Evolutionary conservation across 2,113 vertebrate species (phyloP).

Genomic region (Oncorhynchus keta): DNA sequence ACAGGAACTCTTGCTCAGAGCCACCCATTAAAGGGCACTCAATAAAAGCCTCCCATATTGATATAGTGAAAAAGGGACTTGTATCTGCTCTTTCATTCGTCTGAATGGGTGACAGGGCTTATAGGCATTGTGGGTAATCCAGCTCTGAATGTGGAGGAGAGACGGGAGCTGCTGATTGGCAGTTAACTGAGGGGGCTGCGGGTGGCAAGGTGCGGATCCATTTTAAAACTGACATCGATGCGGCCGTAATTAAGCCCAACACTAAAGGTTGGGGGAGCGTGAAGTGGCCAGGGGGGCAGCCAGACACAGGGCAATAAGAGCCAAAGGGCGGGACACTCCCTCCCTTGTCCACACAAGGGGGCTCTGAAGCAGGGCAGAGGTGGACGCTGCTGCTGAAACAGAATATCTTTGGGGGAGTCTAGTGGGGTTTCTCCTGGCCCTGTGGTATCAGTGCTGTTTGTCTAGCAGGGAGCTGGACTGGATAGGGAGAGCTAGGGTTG

Average conservation of each 20-base stretch:
- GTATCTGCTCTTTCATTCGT: conserved; percentile 32
- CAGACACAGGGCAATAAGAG: background rate
- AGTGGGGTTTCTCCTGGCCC: conserved; percentile 9
- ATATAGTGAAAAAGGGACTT: conserved; percentile 34
- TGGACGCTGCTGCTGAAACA: conserved; percentile 9
- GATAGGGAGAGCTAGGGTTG: background rate
- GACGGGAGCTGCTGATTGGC: conserved; percentile 48
- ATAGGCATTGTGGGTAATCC: conserved; percentile 45
- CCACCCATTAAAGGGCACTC: conserved; percentile 17
- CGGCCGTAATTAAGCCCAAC: conserved; percentile 40
- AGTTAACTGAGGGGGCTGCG: conserved; percentile 17
- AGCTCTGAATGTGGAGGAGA: conserved; percentile 35
- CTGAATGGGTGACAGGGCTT: conserved; percentile 31
- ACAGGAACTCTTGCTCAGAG: background rate
- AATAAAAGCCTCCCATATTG: conserved; percentile 31
- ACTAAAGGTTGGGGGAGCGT: conserved; percentile 30
- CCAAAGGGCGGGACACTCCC: too few species aligned
- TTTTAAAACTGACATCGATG: conserved; percentile 35
- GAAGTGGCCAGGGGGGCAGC: conserved; percentile 1
- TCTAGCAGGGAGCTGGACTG: background rate
- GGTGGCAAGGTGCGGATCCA: conserved; percentile 31
- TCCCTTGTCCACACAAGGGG: background rate
- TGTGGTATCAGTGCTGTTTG: conserved; percentile 38
- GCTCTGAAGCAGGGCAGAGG: background rate
- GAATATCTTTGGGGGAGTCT: conserved; percentile 43